Base-by-base conservation (phyloP, 2,113 vertebrate genomes). In the Galeopterus variegatus region DNA sequence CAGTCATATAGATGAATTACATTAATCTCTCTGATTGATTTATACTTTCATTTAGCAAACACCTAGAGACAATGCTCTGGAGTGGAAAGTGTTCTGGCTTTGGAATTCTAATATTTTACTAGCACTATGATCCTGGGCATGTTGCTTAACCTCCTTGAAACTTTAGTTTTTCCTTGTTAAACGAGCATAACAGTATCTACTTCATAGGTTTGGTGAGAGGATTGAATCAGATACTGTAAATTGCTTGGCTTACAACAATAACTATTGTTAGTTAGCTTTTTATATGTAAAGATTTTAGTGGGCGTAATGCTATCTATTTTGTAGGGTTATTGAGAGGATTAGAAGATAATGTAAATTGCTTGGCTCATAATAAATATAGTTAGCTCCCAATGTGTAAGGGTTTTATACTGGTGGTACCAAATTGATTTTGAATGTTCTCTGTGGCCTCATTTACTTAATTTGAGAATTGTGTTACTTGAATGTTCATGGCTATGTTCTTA, bases 381-480 rank as follows among this genome's bases (percentile, higher is more conserved):
- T 72, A 6, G 52, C 21, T 82, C 10, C n/a, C 17, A 45, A 60
- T 72, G 36, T 52, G 64, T 69, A 56, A 81, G 48, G 33, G 41
- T 88, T 62, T 88, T 88, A 62, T 64, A 56, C 18, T 62, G 50
- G 5, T 24, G 31, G 7, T 60, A n/a, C 28, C 28, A 82, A 14
- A 70, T 81, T 62, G 50, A 90, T 91, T 92, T 81, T 82, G 52
- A 45, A 18, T 82, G 77, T 92, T 70, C 65, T 82, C 31, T 45
- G 15, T 60, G 14, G 54, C 31, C 65, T 60, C 10, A 82, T 60
- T 92, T 56, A 28, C 41, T 14, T 92, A 18, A 56, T 60, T 82
- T n/a, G 67, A 70, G 36, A 82, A 60, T 58, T 70, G 18, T 82
- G 18, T 88, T 24, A 26, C 13, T 50, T 82, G 28, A 60, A 36